A percentile compares a stretch with the other conserved stretches of the same genome.
Evolutionary conservation across 2,797 vertebrate genomes (phyloP).

Genomic region (Muscicapa comitata): DNA sequence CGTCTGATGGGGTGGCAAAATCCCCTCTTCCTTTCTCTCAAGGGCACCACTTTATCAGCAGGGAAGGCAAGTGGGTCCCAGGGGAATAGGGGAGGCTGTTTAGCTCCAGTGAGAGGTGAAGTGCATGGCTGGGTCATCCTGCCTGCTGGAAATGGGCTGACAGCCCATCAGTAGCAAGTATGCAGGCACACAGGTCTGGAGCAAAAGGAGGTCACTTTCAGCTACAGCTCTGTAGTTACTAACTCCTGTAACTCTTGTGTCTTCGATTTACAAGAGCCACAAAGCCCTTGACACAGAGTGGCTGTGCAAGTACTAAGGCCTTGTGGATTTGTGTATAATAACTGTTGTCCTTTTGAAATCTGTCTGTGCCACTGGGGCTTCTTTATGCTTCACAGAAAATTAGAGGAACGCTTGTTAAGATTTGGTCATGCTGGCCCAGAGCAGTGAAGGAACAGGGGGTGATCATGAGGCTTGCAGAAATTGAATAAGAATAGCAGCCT

Average conservation of each 20-base stretch:
- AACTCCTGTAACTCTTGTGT: neutral
- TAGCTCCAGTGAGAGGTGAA: neutral
- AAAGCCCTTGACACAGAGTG: neutral
- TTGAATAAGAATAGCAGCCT: neutral
- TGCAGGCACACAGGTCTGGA: neutral
- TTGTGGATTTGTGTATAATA: neutral
- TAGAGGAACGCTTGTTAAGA: neutral
- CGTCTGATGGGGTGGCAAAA: neutral
- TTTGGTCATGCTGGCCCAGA: neutral
- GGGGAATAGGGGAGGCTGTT: neutral
- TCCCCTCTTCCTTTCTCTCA: accelerated
- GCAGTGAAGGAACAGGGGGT: neutral
- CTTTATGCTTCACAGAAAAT: neutral
- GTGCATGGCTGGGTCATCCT: neutral
- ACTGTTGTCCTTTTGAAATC: neutral
- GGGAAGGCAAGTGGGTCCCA: neutral
- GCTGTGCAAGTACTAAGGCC: neutral
- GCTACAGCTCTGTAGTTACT: neutral
- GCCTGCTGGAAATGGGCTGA: neutral
- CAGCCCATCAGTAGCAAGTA: neutral
- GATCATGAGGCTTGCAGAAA: neutral
- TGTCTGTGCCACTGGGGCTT: neutral
- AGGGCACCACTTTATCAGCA: neutral
- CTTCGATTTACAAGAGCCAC: neutral
- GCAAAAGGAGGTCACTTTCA: neutral